Evolutionary conservation across 2,888 invertebrate genomes (phyloP).

Genomic region (Monochamus alternatus): DNA sequence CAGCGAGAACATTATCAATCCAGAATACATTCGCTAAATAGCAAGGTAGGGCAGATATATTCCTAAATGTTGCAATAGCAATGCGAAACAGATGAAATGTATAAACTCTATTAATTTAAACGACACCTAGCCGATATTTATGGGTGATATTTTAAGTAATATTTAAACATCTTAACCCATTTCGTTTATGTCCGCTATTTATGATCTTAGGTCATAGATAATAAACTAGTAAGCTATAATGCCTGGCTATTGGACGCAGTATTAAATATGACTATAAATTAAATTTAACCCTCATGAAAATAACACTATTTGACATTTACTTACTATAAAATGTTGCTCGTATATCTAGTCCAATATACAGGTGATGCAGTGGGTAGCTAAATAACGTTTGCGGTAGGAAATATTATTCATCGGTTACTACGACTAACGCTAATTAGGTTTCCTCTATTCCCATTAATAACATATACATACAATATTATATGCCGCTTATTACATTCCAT

Average conservation of each 20-base stretch:
- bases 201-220: slow-evolving; percentile 41
- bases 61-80: slow-evolving; percentile 1
- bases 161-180: slow-evolving; percentile 38
- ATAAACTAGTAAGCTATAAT: slow-evolving; percentile 36
- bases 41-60: background rate
- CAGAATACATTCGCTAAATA: background rate
- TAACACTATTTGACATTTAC: slow-evolving; percentile 40
- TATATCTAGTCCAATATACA: slow-evolving; percentile 36
- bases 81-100: slow-evolving; percentile 6
- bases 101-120: slow-evolving; percentile 27
- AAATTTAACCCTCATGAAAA: slow-evolving; percentile 37
- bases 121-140: slow-evolving; percentile 30
- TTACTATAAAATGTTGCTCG: slow-evolving; percentile 38
- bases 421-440: slow-evolving; percentile 4
- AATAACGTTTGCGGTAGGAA: slow-evolving; percentile 7
- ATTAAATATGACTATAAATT: slow-evolving; percentile 41
- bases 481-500: too few relatives aligned
- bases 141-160: slow-evolving; percentile 29
- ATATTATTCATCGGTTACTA: slow-evolving; percentile 10
- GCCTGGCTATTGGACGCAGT: slow-evolving; percentile 30
- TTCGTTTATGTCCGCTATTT: slow-evolving; percentile 36
- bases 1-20: background rate
- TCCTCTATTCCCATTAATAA: background rate
- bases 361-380: slow-evolving; percentile 19
- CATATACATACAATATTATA: too few relatives aligned